Base-by-base conservation (phyloP, 2,113 vertebrate genomes). In the Vireo altiloquus region DNA sequence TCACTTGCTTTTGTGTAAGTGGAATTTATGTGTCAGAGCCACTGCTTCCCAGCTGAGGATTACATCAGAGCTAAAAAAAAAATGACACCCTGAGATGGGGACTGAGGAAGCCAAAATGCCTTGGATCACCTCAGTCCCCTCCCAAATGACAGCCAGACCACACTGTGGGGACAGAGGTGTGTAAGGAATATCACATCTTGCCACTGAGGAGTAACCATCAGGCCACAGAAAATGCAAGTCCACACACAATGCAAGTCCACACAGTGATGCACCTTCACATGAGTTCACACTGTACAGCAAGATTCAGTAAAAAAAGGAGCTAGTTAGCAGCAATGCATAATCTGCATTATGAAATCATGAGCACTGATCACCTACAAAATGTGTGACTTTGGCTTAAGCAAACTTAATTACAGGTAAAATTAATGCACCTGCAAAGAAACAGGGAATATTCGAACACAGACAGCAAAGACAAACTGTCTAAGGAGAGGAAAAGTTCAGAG, bases 201-300 rank as follows among this genome's bases (percentile, higher is more conserved):
- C 35, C 27, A 53, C 60, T 56, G 53, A 28, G 39, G 28, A 39
- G 27, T 10, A 76, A 54, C 30, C 0, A 1, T 21, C 49, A 47
- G 75, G 44, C 30, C 53, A 64, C 33, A 52, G 53, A 7, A 21
- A 47, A 39, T 63, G 22, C n/a, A 69, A 52, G 21, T 21, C 31
- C 64, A 68, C 22, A 10, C 0, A 10, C n/a, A n/a, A n/a, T n/a
- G 22, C n/a, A 69, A 52, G 21, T 21, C 31, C 64, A 68, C 22
- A 10, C 0, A 10, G 63, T 1, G 16, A 30, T 39, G 61, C 40
- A 20, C 28, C 46, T 40, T 57, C 59, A 56, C 3, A 1, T 11
- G 30, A 49, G 27, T 22, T 71, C 80, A 21, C 25, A 7, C 9
- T 25, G 31, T 25, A 65, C 11, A 57, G 57, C 27, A 60, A 81